Conservation (phyloP, 2,113 vertebrate genomes). For the Chloroceryle aenea region DNA sequence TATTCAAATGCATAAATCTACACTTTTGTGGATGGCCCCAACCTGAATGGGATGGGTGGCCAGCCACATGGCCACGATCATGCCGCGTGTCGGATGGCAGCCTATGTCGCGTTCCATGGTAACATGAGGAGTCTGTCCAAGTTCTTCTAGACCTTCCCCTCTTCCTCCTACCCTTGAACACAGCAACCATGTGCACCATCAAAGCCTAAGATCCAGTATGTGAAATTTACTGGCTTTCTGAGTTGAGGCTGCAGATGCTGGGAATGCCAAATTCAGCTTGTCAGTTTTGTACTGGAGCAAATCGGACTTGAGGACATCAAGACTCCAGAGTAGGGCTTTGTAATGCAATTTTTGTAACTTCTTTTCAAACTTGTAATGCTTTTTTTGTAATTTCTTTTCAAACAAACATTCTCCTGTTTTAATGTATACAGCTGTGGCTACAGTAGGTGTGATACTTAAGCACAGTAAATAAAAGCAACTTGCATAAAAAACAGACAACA, state of each 20-base stretch:
- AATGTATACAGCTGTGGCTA: neutral
- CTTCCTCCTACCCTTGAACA: rapidly evolving
- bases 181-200: neutral
- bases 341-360: neutral
- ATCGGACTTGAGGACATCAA: neutral
- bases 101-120: neutral
- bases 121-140: neutral
- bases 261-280: neutral
- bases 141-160: neutral
- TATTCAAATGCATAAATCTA: neutral
- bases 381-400: neutral
- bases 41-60: neutral
- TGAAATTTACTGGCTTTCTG: neutral
- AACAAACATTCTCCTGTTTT: neutral
- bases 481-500: neutral
- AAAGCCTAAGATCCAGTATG: neutral
- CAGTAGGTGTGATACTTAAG: neutral
- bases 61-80: neutral
- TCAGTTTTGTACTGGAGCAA: neutral
- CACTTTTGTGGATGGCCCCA: neutral
- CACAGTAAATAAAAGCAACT: neutral
- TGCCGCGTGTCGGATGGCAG: neutral
- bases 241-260: neutral
- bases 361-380: too few relatives aligned
- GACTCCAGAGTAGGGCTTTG: neutral